Conservation (phyloP, 1,140 invertebrate genomes). For the Drosophila trapezifrons region DNA sequence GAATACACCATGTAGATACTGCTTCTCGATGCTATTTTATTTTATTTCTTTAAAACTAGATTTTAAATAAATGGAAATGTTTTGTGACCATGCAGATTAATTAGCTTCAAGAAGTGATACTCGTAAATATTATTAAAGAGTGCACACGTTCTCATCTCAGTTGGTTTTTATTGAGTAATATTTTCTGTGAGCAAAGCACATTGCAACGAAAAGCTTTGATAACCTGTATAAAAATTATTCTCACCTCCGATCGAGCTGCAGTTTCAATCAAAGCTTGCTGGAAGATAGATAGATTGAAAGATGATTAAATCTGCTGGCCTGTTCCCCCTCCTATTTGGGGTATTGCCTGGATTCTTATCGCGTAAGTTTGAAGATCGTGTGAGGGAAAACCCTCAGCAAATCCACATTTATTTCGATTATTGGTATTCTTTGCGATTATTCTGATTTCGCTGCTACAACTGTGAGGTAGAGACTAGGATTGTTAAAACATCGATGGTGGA, state of each 20-base stretch:
- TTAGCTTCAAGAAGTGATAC: background rate
- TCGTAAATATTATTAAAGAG: background rate
- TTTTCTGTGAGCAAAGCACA: background rate
- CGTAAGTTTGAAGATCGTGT: constrained; percentile 6
- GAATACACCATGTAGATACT: background rate
- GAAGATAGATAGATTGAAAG: no score
- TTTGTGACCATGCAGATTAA: background rate
- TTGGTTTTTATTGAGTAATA: background rate
- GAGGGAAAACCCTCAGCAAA: background rate
- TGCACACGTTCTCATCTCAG: background rate
- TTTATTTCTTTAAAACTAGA: background rate
- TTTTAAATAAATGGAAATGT: background rate
- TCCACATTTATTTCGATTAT: no score
- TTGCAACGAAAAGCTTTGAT: background rate
- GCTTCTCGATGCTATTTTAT: background rate
- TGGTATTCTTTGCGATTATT: no score
- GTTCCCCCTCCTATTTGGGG: background rate
- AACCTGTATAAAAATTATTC: background rate
- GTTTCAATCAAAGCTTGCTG: background rate
- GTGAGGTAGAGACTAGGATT: no score
- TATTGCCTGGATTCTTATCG: constrained; percentile 1
- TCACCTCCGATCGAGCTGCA: no score
- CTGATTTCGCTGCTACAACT: no score
- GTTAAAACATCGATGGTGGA: no score
- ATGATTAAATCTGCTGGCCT: background rate